Evolutionary conservation across 2,797 vertebrate genomes (phyloP).

Genomic region (Nannoperca australis): DNA sequence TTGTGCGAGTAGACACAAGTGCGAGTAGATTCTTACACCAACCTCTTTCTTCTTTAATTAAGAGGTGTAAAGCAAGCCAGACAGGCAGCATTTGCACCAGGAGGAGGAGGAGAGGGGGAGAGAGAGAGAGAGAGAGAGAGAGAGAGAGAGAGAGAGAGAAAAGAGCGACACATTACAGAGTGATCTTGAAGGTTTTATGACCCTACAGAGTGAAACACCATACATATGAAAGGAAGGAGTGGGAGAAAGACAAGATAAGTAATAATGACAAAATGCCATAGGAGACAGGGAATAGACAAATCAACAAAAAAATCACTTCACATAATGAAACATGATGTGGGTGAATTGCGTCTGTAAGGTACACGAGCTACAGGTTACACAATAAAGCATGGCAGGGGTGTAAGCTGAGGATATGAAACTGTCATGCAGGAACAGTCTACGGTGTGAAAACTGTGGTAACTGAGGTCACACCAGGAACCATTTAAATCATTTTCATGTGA

Average conservation of each 20-base stretch:
- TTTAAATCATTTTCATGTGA: slow-evolving; percentile 28
- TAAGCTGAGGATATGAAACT: background rate
- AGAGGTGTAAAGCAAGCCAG: slow-evolving; percentile 89
- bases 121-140: slow-evolving; percentile 79
- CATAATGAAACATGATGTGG: slow-evolving; percentile 44
- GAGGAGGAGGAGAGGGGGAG: slow-evolving; percentile 81
- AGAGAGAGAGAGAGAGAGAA: slow-evolving; percentile 84
- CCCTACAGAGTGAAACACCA: slow-evolving; percentile 39
- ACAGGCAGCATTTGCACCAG: slow-evolving; percentile 86
- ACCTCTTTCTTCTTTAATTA: slow-evolving; percentile 96
- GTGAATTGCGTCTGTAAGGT: slow-evolving; percentile 21
- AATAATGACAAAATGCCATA: slow-evolving; percentile 6
- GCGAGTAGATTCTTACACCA: slow-evolving; percentile 80
- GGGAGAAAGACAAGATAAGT: slow-evolving; percentile 33
- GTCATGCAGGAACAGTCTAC: slow-evolving; percentile 15
- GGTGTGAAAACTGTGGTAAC: background rate
- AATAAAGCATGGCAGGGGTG: slow-evolving; percentile 1
- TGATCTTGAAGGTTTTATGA: slow-evolving; percentile 63
- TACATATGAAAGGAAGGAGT: slow-evolving; percentile 29
- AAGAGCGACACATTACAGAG: slow-evolving; percentile 83
- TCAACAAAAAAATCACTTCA: background rate
- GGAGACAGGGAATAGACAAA: slow-evolving; percentile 20
- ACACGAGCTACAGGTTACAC: background rate
- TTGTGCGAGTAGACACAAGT: slow-evolving; percentile 15
- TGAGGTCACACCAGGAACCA: slow-evolving; percentile 7